A percentile compares a stretch with the other conserved stretches of the same genome.
phyloP scores from a whole-genome alignment of 2,888 invertebrate species.

The Taphrorychus bicolor region DNA sequence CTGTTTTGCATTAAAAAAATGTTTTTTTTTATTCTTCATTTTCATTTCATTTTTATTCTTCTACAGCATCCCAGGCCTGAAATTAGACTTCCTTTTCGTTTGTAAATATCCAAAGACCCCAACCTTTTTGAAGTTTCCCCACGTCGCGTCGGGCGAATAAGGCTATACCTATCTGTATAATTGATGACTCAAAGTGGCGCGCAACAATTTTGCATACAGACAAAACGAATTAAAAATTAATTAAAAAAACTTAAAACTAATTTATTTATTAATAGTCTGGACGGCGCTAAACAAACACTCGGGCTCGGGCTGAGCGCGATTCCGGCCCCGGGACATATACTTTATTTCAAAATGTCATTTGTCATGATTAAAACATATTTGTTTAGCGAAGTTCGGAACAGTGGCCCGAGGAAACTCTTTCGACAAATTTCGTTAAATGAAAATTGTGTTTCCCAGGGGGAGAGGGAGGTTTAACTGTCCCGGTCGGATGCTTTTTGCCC shows the following conservation, averaged over 20 bases:
- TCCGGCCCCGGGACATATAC: conserved; percentile 5
- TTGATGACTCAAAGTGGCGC: background rate
- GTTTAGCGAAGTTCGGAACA: conserved; percentile 21
- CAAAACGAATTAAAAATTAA: conserved; percentile 1
- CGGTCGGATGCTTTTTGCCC: conserved; percentile 13
- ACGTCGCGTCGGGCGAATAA: background rate
- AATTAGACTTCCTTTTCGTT: no score
- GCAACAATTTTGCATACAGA: background rate
- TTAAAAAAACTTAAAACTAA: conserved; percentile 7
- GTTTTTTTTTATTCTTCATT: no score
- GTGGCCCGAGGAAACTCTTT: conserved; percentile 30
- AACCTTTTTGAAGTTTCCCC: no score
- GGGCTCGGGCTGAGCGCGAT: background rate
- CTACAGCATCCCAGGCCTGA: no score
- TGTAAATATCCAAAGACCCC: no score
- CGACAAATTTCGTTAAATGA: conserved; percentile 38
- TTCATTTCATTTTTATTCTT: no score
- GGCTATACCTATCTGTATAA: background rate
- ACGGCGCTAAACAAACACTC: conserved; percentile 3
- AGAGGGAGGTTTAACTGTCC: conserved; percentile 13
- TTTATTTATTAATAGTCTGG: conserved; percentile 7
- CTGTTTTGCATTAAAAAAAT: no score
- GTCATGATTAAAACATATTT: conserved; percentile 33
- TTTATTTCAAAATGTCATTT: conserved; percentile 26
- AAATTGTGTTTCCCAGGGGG: conserved; percentile 35